Evolutionary conservation across 2,113 vertebrate species (phyloP).

Genomic region (Papio anubis): DNA sequence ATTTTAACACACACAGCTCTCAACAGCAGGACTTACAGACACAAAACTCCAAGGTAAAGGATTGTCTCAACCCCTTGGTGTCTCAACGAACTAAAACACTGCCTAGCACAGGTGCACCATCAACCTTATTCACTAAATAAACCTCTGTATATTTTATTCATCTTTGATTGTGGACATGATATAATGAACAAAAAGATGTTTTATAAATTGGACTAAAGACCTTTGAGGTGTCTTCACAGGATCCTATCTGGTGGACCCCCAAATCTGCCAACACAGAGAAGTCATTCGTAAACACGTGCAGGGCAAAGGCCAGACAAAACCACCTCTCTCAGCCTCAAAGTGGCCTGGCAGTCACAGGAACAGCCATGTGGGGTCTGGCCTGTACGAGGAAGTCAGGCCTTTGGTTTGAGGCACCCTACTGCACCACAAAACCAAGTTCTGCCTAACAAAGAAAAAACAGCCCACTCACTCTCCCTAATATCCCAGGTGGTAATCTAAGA

Average conservation of each 20-base stretch:
- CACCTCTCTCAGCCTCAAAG: neutral
- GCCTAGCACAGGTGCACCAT: neutral
- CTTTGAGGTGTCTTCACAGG: neutral
- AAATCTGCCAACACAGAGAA: neutral
- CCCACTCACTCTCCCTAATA: neutral
- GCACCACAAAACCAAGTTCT: neutral
- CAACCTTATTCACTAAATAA: neutral
- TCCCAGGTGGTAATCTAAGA: neutral
- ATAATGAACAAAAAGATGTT: neutral
- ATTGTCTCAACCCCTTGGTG: neutral
- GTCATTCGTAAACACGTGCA: neutral
- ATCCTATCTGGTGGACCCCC: neutral
- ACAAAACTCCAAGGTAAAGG: neutral
- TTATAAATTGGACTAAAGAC: too few relatives aligned
- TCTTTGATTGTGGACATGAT: neutral
- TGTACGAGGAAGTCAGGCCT: neutral
- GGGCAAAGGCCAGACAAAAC: neutral
- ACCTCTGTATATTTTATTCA: neutral
- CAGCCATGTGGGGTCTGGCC: neutral
- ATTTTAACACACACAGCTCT: too few relatives aligned
- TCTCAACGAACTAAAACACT: neutral
- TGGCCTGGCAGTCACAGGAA: neutral
- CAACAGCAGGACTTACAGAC: neutral
- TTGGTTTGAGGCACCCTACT: neutral
- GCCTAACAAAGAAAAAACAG: neutral